A percentile compares a stretch with the other conserved stretches of the same genome.
Conservation (phyloP, 2,113 vertebrate genomes). For the Chionodraco myersi region DNA sequence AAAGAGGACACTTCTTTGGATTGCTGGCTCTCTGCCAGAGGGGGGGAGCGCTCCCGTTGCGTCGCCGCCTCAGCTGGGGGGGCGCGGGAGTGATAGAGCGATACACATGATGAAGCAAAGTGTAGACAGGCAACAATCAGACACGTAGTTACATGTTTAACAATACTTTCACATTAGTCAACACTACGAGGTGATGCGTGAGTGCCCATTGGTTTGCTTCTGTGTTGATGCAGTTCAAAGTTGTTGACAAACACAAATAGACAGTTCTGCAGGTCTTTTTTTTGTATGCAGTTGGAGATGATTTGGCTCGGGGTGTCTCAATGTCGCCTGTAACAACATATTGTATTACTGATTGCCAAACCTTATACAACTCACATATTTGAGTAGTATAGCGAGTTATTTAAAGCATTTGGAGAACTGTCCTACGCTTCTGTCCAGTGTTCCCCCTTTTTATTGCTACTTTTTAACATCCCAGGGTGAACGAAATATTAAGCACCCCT, state of each 20-base stretch:
- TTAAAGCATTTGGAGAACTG: no score
- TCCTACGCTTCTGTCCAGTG: no score
- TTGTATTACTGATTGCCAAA: background rate
- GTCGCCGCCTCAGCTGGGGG: constrained; percentile 79
- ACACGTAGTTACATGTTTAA: background rate
- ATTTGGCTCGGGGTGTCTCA: background rate
- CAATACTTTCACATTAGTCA: no score
- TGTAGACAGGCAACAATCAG: constrained; percentile 1
- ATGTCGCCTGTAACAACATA: background rate
- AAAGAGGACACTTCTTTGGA: constrained; percentile 70
- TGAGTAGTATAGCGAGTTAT: no score
- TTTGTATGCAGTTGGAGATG: background rate
- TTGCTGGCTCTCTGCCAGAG: constrained; percentile 50
- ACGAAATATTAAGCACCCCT: background rate
- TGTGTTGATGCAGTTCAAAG: background rate
- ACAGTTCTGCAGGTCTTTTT: background rate
- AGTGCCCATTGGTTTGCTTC: no score
- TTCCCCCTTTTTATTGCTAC: no score
- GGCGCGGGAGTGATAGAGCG: constrained; percentile 77
- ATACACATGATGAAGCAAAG: constrained; percentile 59
- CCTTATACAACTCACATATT: background rate
- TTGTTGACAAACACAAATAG: no score
- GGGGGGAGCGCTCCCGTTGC: constrained; percentile 75
- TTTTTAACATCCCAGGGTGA: background rate
- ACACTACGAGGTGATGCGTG: no score